These are phyloP conservation scores for Cryptophagus acutangulus DNA, from an alignment of 2,888 invertebrate species.

Conservation along the genomic window DNA sequence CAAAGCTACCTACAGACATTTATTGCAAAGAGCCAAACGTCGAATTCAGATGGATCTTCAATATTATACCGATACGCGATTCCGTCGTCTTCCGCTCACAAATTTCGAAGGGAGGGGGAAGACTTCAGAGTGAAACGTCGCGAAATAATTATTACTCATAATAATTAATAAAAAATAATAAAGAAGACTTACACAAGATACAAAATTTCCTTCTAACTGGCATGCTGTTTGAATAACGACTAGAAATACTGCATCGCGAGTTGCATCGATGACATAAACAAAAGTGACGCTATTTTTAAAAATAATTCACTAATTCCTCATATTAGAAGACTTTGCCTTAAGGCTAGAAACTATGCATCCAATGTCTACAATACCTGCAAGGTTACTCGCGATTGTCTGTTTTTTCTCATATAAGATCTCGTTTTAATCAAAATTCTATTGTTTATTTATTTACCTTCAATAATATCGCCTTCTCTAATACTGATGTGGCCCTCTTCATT, in stretches of 20 bases:
- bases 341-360: neutral
- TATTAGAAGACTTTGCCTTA: neutral
- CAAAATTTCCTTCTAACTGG: neutral
- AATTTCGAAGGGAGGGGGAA: too few species aligned
- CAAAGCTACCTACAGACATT: too few species aligned
- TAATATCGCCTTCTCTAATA: constrained; percentile 82
- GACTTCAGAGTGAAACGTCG: too few species aligned
- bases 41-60: too few species aligned
- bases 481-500: constrained; percentile 70
- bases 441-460: constrained; percentile 63
- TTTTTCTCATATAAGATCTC: neutral
- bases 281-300: constrained; percentile 1
- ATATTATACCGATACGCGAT: too few species aligned
- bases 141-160: too few species aligned
- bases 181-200: neutral
- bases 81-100: too few species aligned
- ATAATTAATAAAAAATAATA: too few species aligned
- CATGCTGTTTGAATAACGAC: neutral
- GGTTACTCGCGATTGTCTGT: neutral
- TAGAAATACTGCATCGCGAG: neutral
- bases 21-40: too few species aligned
- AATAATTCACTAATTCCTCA: neutral
- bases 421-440: neutral
- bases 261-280: neutral
- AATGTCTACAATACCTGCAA: constrained; percentile 1